phyloP scores from a whole-genome alignment of 2,797 vertebrate species.

The Chiloscyllium punctatum region DNA sequence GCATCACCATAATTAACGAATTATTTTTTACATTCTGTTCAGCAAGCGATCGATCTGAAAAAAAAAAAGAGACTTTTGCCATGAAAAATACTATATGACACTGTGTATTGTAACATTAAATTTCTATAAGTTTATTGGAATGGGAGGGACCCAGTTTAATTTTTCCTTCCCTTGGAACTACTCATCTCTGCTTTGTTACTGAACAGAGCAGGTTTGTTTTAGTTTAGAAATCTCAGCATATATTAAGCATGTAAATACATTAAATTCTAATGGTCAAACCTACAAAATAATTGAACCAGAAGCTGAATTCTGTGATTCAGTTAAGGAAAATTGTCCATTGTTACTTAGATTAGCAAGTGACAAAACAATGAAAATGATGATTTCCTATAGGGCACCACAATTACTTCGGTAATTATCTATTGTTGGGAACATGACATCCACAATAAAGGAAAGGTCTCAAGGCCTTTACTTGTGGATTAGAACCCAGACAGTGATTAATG shows the following conservation, averaged over 20 bases:
- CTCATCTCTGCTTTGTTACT: background rate
- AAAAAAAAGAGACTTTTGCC: background rate
- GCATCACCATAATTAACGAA: slow-evolving; percentile 81
- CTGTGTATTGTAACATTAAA: background rate
- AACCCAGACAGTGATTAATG: background rate
- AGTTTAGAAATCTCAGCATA: background rate
- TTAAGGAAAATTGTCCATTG: background rate
- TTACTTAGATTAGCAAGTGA: background rate
- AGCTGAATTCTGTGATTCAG: background rate
- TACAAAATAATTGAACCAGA: background rate
- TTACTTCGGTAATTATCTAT: background rate
- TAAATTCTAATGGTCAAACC: background rate
- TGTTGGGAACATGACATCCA: background rate
- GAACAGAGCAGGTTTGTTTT: background rate
- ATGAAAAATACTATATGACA: slow-evolving; percentile 10
- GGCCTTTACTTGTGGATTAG: background rate
- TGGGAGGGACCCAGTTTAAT: background rate
- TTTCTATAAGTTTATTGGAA: background rate
- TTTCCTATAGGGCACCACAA: background rate
- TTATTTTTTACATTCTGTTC: slow-evolving; percentile 81
- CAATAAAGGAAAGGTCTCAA: background rate
- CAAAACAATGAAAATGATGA: background rate
- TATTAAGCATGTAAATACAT: background rate
- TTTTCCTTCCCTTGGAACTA: background rate
- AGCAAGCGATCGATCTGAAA: slow-evolving; percentile 67